A percentile compares a stretch with the other conserved stretches of the same genome.
Evolutionary conservation across 1,140 invertebrate genomes (phyloP).

Genomic region (Dinoponera quadriceps): DNA sequence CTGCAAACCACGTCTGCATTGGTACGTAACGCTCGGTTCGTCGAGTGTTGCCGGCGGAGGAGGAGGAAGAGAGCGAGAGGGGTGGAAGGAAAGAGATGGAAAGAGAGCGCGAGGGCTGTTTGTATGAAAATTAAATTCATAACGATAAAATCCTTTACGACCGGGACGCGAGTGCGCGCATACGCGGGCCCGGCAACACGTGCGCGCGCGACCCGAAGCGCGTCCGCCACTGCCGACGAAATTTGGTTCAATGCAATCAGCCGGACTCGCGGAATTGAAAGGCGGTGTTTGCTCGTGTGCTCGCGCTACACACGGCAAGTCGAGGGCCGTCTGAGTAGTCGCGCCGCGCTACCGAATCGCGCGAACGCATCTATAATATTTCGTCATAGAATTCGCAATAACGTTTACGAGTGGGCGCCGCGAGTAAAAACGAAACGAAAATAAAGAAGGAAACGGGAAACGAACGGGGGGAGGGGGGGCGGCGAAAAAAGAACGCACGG

Average conservation of each 20-base stretch:
- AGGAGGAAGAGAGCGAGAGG: slow-evolving; percentile 18
- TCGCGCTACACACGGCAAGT: slow-evolving; percentile 3
- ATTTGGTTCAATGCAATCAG: slow-evolving; percentile 64
- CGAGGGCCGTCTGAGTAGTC: slow-evolving; percentile 48
- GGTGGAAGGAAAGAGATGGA: background rate
- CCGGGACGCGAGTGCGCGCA: slow-evolving; percentile 29
- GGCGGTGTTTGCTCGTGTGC: slow-evolving; percentile 24
- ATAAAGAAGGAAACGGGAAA: too few species aligned
- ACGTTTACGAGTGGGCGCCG: slow-evolving; percentile 30
- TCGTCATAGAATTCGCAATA: slow-evolving; percentile 45
- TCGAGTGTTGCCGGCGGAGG: slow-evolving; percentile 61
- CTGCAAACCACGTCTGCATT: slow-evolving; percentile 73
- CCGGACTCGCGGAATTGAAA: slow-evolving; percentile 66
- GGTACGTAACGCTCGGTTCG: slow-evolving; percentile 71
- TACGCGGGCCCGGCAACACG: background rate
- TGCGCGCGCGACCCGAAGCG: slow-evolving; percentile 10
- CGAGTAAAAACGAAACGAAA: background rate
- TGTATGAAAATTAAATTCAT: slow-evolving; percentile 85
- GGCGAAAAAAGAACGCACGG: slow-evolving; percentile 5
- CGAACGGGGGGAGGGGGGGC: too few species aligned
- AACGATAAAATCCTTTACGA: slow-evolving; percentile 82
- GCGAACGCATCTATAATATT: slow-evolving; percentile 36
- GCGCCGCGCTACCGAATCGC: slow-evolving; percentile 28
- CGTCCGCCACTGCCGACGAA: slow-evolving; percentile 39
- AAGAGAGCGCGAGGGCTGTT: slow-evolving; percentile 69